These are phyloP conservation scores for Psittacula echo DNA, from an alignment of 2,797 vertebrate species.

Conservation along the genomic window DNA sequence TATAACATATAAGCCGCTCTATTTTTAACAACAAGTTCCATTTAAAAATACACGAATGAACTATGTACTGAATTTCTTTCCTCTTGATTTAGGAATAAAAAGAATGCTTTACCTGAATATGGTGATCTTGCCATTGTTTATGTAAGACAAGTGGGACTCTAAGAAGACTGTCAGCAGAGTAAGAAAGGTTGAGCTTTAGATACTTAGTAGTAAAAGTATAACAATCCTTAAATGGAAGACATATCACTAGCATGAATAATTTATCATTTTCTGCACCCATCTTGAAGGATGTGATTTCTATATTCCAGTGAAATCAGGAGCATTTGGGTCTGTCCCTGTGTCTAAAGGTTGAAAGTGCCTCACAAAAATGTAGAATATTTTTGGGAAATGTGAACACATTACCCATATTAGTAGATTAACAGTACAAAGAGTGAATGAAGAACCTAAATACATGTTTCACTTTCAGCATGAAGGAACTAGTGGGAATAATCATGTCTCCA, in stretches of 20 bases:
- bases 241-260: not conserved
- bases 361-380: not conserved
- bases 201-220: not conserved
- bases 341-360: not conserved
- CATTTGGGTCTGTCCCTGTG: not conserved
- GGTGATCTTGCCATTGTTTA: not conserved
- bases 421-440: not conserved
- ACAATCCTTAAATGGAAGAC: not conserved
- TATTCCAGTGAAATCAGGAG: not conserved
- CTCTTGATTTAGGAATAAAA: slow-evolving; percentile 15
- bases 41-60: not conserved
- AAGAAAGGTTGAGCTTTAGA: not conserved
- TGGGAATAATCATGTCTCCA: not conserved
- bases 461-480: not conserved
- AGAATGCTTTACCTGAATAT: not conserved
- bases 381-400: not conserved
- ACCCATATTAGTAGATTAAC: not conserved
- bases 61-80: not conserved
- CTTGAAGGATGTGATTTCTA: not conserved
- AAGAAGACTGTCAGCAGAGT: not conserved
- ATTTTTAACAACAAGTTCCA: not conserved
- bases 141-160: not conserved
- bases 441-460: not conserved
- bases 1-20: not conserved
- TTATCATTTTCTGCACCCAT: not conserved